Evolutionary conservation across 1,140 invertebrate species (phyloP).

Genomic region (Drosophila burlai): DNA sequence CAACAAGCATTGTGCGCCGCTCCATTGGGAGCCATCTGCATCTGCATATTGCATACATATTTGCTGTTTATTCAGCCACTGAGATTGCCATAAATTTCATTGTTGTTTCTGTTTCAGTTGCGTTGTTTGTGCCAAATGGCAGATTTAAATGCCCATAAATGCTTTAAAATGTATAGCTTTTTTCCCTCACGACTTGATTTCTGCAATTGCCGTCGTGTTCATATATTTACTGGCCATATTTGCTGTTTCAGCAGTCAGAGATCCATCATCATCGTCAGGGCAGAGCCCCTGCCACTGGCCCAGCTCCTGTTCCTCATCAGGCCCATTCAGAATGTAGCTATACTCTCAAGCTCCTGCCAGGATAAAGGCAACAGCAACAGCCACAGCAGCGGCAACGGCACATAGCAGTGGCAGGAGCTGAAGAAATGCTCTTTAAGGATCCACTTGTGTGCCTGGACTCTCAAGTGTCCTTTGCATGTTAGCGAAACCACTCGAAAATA

Average conservation of each 20-base stretch:
- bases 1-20: slow-evolving; percentile 72
- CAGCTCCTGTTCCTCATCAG: slow-evolving; percentile 34
- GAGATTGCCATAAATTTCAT: slow-evolving; percentile 51
- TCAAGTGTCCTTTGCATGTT: slow-evolving; percentile 83
- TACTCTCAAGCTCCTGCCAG: slow-evolving; percentile 74
- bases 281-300: slow-evolving; percentile 6
- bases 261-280: slow-evolving; percentile 46
- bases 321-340: slow-evolving; percentile 79
- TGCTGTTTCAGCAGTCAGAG: slow-evolving; percentile 66
- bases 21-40: slow-evolving; percentile 53
- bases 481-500: slow-evolving; percentile 84
- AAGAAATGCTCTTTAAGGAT: slow-evolving; percentile 84
- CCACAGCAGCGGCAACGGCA: slow-evolving; percentile 26
- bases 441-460: slow-evolving; percentile 81
- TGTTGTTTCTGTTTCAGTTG: slow-evolving; percentile 24
- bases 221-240: slow-evolving; percentile 46
- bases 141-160: slow-evolving; percentile 53
- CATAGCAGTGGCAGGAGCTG: slow-evolving; percentile 35
- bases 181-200: slow-evolving; percentile 24
- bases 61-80: slow-evolving; percentile 62
- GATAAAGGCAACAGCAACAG: slow-evolving; percentile 48
- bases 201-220: slow-evolving; percentile 5
- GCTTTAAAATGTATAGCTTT: slow-evolving; percentile 35
- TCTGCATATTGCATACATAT: slow-evolving; percentile 62
- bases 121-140: slow-evolving; percentile 38